phyloP scores from a whole-genome alignment of 2,797 vertebrate species.

The Huso huso region DNA sequence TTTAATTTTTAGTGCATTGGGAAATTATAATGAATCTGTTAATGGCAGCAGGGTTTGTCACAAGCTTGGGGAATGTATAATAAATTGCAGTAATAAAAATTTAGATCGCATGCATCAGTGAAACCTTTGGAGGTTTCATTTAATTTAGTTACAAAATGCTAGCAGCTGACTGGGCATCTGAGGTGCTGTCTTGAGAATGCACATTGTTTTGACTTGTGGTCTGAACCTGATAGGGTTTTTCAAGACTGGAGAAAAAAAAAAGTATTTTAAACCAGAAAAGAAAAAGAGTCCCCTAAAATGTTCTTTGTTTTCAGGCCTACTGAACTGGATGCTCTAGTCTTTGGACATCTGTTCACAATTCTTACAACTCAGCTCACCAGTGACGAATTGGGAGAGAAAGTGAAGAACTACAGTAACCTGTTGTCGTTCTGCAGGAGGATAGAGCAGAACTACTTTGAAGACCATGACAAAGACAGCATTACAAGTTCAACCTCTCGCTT shows the following conservation, averaged over 20 bases:
- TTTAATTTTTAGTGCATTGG: conserved; percentile 57
- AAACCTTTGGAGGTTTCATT: conserved; percentile 74
- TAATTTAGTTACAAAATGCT: conserved; percentile 80
- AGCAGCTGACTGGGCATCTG: conserved; percentile 65
- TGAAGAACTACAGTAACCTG: conserved; percentile 87
- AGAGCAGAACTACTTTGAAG: conserved; percentile 87
- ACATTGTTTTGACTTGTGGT: conserved; percentile 58
- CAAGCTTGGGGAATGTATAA: conserved; percentile 69
- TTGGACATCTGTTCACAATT: conserved; percentile 94
- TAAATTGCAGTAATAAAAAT: conserved; percentile 85
- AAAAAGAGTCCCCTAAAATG: no score
- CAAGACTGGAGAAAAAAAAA: conserved; percentile 1
- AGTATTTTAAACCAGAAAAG: no score
- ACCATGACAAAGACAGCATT: conserved; percentile 53
- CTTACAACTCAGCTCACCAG: conserved; percentile 86
- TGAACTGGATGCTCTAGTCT: neutral
- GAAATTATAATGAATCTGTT: conserved; percentile 84
- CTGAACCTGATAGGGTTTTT: conserved; percentile 63
- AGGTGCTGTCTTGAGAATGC: conserved; percentile 58
- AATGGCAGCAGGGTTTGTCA: conserved; percentile 80
- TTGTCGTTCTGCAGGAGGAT: conserved; percentile 86
- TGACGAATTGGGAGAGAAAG: conserved; percentile 78
- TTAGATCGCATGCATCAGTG: conserved; percentile 77
- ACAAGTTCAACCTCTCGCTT: conserved; percentile 27
- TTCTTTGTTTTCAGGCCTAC: conserved; percentile 51